Conservation (phyloP, 2,888 invertebrate species). For the Microplitis deprimator region DNA sequence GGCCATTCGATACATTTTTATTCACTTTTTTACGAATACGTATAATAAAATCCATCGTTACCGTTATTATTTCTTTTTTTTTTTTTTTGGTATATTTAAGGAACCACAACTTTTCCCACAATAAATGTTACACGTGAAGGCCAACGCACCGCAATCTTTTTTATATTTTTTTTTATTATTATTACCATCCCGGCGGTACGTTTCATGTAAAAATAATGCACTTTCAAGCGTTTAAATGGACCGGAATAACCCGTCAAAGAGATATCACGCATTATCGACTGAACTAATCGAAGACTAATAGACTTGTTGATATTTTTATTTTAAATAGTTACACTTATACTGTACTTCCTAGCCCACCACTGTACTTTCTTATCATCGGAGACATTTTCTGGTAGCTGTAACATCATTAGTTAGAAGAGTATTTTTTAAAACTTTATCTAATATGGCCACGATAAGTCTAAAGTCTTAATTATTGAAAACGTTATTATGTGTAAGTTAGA, state of each 20-base stretch:
- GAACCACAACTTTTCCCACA: constrained; percentile 56
- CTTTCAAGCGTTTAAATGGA: too few species aligned
- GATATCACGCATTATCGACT: not conserved
- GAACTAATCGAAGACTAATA: not conserved
- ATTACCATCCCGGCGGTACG: not conserved
- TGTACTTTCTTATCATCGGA: too few species aligned
- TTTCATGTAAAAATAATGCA: constrained; percentile 29
- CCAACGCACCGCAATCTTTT: constrained; percentile 17
- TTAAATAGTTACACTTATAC: not conserved
- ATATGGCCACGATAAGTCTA: too few species aligned
- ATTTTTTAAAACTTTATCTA: too few species aligned
- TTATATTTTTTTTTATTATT: too few species aligned
- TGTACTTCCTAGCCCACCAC: not conserved
- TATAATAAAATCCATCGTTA: not conserved
- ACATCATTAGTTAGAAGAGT: too few species aligned
- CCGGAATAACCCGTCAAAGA: constrained; percentile 32
- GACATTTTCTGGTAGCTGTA: too few species aligned
- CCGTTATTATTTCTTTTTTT: constrained; percentile 14
- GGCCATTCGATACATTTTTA: constrained; percentile 27
- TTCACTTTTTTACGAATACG: constrained; percentile 18
- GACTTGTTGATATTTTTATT: not conserved
- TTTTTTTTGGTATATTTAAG: constrained; percentile 9
- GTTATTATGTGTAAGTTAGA: too few species aligned
- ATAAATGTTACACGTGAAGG: constrained; percentile 60
- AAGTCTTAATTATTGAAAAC: too few species aligned